Evolutionary conservation across 2,113 vertebrate genomes (phyloP).

Genomic region (Dasypus novemcinctus): DNA sequence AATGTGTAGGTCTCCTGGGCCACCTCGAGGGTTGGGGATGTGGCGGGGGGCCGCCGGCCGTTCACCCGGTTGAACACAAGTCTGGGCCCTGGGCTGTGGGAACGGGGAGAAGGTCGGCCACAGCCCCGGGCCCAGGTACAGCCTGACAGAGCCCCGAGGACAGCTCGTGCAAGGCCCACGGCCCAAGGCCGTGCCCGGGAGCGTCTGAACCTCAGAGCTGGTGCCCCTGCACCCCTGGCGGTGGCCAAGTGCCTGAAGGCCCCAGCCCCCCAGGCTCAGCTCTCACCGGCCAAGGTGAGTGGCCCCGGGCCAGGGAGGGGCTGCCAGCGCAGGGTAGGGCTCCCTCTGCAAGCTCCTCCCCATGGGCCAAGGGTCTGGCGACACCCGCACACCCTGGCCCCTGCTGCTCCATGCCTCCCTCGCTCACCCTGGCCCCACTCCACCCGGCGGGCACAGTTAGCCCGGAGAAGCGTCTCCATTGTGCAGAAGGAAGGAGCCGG

Average conservation of each 20-base stretch:
- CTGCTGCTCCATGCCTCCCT: background rate
- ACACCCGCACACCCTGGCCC: no score
- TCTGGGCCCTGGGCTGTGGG: constrained; percentile 86
- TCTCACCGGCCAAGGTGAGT: no score
- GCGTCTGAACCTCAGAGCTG: background rate
- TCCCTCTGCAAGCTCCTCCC: no score
- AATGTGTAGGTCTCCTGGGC: constrained; percentile 90
- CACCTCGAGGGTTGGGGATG: constrained; percentile 79
- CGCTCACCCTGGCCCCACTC: background rate
- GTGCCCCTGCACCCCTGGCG: background rate
- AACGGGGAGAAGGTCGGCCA: background rate
- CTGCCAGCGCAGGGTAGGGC: no score
- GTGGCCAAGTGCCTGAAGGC: background rate
- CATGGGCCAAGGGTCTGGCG: no score
- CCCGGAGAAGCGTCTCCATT: background rate
- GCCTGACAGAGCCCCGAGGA: background rate
- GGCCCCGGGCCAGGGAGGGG: no score
- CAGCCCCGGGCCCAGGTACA: background rate
- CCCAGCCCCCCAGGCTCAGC: background rate
- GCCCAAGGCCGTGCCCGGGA: background rate
- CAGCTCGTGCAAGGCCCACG: background rate
- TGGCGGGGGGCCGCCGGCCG: constrained; percentile 87
- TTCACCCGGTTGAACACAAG: constrained; percentile 95
- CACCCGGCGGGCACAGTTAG: background rate
- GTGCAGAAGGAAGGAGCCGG: background rate